Conservation (phyloP, 1,140 invertebrate genomes). For the Drosophila paulistorum region DNA sequence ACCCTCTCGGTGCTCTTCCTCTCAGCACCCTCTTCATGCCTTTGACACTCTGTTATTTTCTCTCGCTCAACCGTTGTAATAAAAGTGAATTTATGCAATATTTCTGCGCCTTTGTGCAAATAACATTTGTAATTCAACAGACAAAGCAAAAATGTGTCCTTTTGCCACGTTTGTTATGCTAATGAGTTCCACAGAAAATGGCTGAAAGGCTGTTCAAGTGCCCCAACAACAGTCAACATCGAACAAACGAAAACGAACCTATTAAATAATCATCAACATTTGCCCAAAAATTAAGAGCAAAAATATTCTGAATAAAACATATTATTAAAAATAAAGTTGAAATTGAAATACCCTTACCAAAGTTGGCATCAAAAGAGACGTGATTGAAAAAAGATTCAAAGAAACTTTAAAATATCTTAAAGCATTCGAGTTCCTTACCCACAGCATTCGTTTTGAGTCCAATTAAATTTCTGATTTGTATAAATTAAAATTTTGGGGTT, state of each 20-base stretch:
- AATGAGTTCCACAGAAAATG: conserved; percentile 58
- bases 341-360: neutral
- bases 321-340: neutral
- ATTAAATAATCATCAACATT: conserved; percentile 59
- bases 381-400: no score
- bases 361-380: no score
- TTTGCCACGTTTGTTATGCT: conserved; percentile 67
- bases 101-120: conserved; percentile 80
- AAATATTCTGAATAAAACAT: neutral
- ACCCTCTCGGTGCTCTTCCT: conserved; percentile 20
- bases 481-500: no score
- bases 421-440: no score
- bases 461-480: no score
- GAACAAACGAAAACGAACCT: conserved; percentile 25
- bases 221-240: conserved; percentile 7
- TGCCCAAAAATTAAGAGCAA: conserved; percentile 24
- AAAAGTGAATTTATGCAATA: conserved; percentile 82
- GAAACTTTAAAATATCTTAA: no score
- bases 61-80: conserved; percentile 50
- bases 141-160: conserved; percentile 57
- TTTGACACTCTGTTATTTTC: conserved; percentile 15
- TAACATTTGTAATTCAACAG: conserved; percentile 70
- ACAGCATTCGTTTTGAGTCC: no score
- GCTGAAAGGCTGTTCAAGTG: conserved; percentile 38
- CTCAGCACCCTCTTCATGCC: neutral